Evolutionary conservation across 2,888 invertebrate species (phyloP), one percentile per base, ranked within the genome.

Genomic region (Lottia scabra): DNA sequence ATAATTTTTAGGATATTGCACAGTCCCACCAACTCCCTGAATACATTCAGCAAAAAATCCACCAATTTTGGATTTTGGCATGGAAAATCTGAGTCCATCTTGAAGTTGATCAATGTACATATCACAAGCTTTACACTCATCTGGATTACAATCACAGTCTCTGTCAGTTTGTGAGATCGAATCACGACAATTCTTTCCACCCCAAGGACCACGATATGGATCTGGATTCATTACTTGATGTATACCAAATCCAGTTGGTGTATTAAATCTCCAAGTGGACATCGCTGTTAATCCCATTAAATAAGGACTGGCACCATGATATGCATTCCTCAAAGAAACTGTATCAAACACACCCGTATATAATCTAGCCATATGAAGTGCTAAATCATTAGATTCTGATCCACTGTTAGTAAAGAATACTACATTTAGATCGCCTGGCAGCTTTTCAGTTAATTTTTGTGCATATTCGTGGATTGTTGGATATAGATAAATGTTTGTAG

Each of bases 381-480:
- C 99, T 73, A 99, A 91, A 88, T 99, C 99, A 86, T 98, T 99
- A 0, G 99, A 98, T 90, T 99, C 99, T 6, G 97, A 96, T 0
- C 99, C 99, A 84, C 98, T 98, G 90, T 99, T 99, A 0, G 96
- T 95, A 83, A 98, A 93, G 87, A 97, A 98, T 2, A 95, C 95
- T 38, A 94, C 95, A 91, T 96, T 96, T 46, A 99, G 91, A 82
- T 96, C 92, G 12, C 93, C 95, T 0, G 98, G 97, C 76, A 99
- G 90, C 87, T 94, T 97, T 0, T 92, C 90, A 0, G 93, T 92
- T 71, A 99, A 91, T 85, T 94, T 94, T 84, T 94, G 93, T 0
- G 96, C 94, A 89, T 98, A 99, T 89, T 98, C 96, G 82, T 96
- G 95, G 73, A 98, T 93, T 88, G 93, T 94, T 6, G 95, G 95